Evolutionary conservation across 2,113 vertebrate genomes (phyloP), one percentile per base, ranked within the genome.

Genomic region (Hippolais icterina): DNA sequence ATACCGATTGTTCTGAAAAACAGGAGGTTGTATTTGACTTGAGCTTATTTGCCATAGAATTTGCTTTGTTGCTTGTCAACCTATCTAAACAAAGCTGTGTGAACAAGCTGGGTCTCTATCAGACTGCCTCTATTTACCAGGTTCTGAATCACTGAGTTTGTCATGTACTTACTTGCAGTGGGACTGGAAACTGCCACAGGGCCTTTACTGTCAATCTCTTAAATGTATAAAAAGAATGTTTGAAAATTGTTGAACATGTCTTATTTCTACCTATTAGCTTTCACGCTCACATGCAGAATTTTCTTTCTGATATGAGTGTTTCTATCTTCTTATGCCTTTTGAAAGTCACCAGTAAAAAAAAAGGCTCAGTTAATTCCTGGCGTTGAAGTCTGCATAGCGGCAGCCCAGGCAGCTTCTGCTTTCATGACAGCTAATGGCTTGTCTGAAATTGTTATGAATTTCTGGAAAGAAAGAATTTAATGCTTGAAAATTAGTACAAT

Each of bases 131-230:
- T 77, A 39, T 83, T 61, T 89, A 41, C 50, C 39, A 53, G 25
- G 84, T 88, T 97, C 93, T 33, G 14, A 90, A 64, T 47, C 89
- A 88, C 12, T 81, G 82, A 54, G 29, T 89, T 94, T 94, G 92
- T 92, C 92, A 96, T 78, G 63, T 66, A 10, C 37, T 16, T 39
- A 83, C 83, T 84, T 61, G 57, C 71, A 82, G 52, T 50, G 76
- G 76, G 69, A 96, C 69, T 68, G 24, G 60, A 76, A 93, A 80
- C 35, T 56, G 33, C 20, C n/a, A 50, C 3, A 7, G 61, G 54
- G 21, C 29, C 75, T 72, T 50, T 54, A 50, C 25, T 59, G 72
- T 84, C 94, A 87, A 21, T 89, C 39, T 75, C 70, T 78, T 85
- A 71, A 71, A 69, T 39, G 6, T 47, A 6, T 52, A 75, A 65